Percentiles rank a stretch among this genome's conserved stretches.
These are phyloP conservation scores for Trachythela sp. DNA, from an alignment of 64 coral and sea anemone species.

Conservation along the genomic window DNA sequence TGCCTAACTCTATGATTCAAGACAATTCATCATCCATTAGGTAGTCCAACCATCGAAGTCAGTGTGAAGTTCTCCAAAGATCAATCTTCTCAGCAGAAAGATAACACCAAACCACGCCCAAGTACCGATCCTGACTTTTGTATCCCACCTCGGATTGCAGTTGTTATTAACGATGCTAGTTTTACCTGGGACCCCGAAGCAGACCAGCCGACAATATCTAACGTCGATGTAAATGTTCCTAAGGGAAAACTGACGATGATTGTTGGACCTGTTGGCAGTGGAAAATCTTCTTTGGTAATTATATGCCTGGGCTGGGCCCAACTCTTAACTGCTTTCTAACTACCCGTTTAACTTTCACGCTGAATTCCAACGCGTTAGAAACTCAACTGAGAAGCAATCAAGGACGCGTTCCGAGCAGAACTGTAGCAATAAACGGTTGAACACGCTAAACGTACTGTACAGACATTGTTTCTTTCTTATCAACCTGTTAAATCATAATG, in stretches of 20 bases:
- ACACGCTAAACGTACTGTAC: no score
- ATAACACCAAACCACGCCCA: background rate
- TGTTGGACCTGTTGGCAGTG: slow-evolving; percentile 30
- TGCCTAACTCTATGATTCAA: no score
- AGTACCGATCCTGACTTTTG: background rate
- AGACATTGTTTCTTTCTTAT: no score
- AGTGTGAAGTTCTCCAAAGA: background rate
- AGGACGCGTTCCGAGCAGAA: no score
- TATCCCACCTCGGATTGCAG: background rate
- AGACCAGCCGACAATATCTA: background rate
- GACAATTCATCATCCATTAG: no score
- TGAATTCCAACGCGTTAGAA: no score
- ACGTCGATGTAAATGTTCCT: slow-evolving; percentile 13
- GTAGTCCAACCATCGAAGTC: slow-evolving; percentile 12
- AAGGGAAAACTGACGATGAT: slow-evolving; percentile 2
- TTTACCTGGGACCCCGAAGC: background rate
- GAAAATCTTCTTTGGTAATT: slow-evolving; percentile 37
- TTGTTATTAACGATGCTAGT: background rate
- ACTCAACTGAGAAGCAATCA: background rate
- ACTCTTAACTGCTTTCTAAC: no score
- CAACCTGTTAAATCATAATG: no score
- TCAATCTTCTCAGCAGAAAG: background rate
- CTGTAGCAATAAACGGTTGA: no score
- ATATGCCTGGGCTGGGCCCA: no score
- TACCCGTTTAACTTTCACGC: no score